Base-by-base conservation (phyloP, 2,888 invertebrate species). In the Ectemnius cavifrons region DNA sequence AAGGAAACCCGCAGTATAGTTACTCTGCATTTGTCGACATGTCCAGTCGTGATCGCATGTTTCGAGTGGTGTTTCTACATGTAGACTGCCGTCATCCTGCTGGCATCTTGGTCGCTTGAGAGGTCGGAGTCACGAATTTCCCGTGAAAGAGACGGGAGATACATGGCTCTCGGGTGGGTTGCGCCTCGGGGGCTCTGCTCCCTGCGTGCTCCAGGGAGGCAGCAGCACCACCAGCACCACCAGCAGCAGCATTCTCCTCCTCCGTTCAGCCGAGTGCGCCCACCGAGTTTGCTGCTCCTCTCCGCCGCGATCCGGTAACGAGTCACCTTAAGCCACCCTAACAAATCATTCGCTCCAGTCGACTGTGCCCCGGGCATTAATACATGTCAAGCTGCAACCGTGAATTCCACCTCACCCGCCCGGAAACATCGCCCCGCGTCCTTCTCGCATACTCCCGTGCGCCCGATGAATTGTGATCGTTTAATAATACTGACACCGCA, bases 291-390 rank as follows among this genome's bases (percentile, higher is more conserved):
- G 79, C 81, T 75, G 79, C 79, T 63, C 67, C 74, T 73, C 72
- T 78, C 23, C 68, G 79, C 79, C 78, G 75, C 75, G 80, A 73
- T 16, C 52, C 79, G 80, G 84, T 86, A 86, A 86, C 86, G 87
- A 87, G 37, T 37, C 37, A 85, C 84, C 86, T 86, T 86, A 87
- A 86, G 85, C 85, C 82, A 80, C 82, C 87, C 84, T 83, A 87
- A 81, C 87, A 87, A 86, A 86, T 87, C 86, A 86, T 86, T 86
- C 86, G 84, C 83, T 86, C 85, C 83, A 83, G 81, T 76, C 83
- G 81, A 63, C 56, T 75, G 74, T 82, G 16, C 52, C 52, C 75
- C 72, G 71, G 67, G 74, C 83, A 85, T 79, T 79, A 79, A 79
- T 79, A 79, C 73, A 45, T 16, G 52, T 52, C 52, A 16, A 14